Evolutionary conservation across 2,888 invertebrate genomes (phyloP).

Genomic region (Cetonia aurata): DNA sequence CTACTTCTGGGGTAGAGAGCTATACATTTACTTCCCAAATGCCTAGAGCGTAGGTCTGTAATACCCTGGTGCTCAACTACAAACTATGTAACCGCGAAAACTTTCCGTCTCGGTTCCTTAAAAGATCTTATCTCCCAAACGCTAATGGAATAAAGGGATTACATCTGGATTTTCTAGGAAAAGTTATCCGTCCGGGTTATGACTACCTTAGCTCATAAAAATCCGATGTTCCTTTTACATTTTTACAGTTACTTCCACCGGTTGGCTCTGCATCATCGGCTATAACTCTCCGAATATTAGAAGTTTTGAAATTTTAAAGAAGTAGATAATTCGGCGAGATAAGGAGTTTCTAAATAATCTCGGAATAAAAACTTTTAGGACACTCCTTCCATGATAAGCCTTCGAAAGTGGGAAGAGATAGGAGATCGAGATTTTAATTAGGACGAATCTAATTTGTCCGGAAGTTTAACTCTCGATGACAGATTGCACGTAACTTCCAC

Average conservation of each 20-base stretch:
- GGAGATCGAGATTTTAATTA: slow-evolving; percentile 20
- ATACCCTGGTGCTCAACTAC: too few relatives aligned
- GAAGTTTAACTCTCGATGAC: slow-evolving; percentile 28
- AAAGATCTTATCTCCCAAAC: slow-evolving; percentile 28
- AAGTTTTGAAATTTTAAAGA: slow-evolving; percentile 35
- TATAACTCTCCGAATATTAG: slow-evolving; percentile 26
- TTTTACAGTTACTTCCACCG: slow-evolving; percentile 10
- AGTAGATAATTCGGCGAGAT: slow-evolving; percentile 27
- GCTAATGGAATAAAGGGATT: slow-evolving; percentile 35
- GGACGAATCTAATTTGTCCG: slow-evolving; percentile 30
- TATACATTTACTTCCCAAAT: too few relatives aligned
- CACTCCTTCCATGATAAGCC: not conserved
- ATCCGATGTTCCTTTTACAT: slow-evolving; percentile 14
- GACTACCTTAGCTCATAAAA: slow-evolving; percentile 36
- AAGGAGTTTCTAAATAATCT: slow-evolving; percentile 5
- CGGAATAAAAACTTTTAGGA: not conserved
- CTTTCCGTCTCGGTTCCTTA: slow-evolving; percentile 23
- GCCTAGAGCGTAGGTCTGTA: too few relatives aligned
- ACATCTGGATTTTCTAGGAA: slow-evolving; percentile 8
- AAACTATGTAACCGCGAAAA: not conserved
- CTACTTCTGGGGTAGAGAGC: too few relatives aligned
- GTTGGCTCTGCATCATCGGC: not conserved
- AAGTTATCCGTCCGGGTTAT: slow-evolving; percentile 34
- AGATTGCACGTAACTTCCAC: slow-evolving; percentile 18
- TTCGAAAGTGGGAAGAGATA: not conserved